phyloP scores from a whole-genome alignment of 2,888 invertebrate genomes.

The Synergus gifuensis region DNA sequence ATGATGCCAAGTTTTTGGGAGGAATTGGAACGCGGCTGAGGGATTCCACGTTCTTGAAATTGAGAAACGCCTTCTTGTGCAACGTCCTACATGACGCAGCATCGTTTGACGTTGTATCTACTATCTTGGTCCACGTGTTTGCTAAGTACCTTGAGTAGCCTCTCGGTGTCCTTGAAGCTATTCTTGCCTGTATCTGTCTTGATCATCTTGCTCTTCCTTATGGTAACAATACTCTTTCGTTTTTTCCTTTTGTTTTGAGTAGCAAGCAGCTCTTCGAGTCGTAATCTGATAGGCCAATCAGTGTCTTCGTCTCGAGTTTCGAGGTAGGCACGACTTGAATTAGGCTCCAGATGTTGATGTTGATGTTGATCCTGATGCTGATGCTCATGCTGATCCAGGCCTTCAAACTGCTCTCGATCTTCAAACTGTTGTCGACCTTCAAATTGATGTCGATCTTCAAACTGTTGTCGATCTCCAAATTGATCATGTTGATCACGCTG shows the following conservation, averaged over 20 bases:
- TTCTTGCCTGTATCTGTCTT: conserved; percentile 62
- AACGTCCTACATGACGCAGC: conserved; percentile 71
- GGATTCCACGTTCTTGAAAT: conserved; percentile 26
- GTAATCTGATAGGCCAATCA: conserved; percentile 68
- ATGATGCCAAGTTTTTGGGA: conserved; percentile 22
- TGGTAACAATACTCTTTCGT: conserved; percentile 62
- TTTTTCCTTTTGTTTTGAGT: conserved; percentile 67
- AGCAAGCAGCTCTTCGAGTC: conserved; percentile 73
- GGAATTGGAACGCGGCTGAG: conserved; percentile 36
- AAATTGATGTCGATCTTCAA: conserved; percentile 45
- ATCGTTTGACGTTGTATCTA: conserved; percentile 74
- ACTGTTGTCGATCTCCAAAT: conserved; percentile 45
- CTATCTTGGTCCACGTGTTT: conserved; percentile 76
- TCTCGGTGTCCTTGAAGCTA: conserved; percentile 74
- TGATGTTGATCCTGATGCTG: neutral
- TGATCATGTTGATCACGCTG: neutral
- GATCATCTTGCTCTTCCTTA: conserved; percentile 65
- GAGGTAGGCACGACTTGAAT: conserved; percentile 23
- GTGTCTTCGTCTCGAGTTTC: conserved; percentile 58
- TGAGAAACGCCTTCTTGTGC: conserved; percentile 22
- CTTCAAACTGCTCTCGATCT: conserved; percentile 48
- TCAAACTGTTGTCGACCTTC: conserved; percentile 45
- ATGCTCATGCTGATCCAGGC: neutral
- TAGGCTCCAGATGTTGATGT: neutral
- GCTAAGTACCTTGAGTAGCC: conserved; percentile 74